Evolutionary conservation across 1,140 invertebrate species (phyloP), one percentile per base, ranked within the genome.

Genomic region (Chrysomallon squamiferum): DNA sequence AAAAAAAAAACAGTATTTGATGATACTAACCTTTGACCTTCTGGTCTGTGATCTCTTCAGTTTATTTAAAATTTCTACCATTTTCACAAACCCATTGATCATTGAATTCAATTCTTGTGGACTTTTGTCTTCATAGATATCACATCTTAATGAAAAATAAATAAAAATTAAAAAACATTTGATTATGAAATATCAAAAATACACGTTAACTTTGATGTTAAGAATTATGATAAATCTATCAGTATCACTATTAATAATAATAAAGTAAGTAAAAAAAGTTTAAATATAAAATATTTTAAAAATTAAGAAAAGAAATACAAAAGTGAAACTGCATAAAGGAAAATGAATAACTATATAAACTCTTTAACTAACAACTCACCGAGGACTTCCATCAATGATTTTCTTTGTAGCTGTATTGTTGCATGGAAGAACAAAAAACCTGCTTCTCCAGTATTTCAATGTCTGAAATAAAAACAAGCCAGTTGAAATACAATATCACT

Each of bases 391-490:
- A 41, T 87, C 86, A 50, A 82, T 82, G 35, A 87, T 87, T 61
- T 83, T 84, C 71, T 79, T 86, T 47, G 86, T 87, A 27, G 81
- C 84, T 32, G 75, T 57, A 60, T 84, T 83, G 47, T 72, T 80
- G 52, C 74, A 78, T 3, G 96, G 95, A 49, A 98, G 80, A 6
- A 98, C 80, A 69, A 95, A 92, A 71, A 97, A 92, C 30, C 95
- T 88, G 82, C 95, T 95, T 69, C 96, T 88, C 96, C 96, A 98
- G 84, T 93, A 98, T 87, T 98, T 98, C 1, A 96, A 86, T 15
- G 76, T 74, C 82, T 87, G 76, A n/a, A 72, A 74, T 54, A 30
- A 60, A 63, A 38, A 60, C 29, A 43, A 52, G 22, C n/a, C 5
- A 50, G 15, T 32, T 25, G 49, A 9, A 59, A 47, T 65, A 38